A percentile compares a stretch with the other conserved stretches of the same genome.
phyloP scores from a whole-genome alignment of 2,888 invertebrate species.

The Atethmia centrago region DNA sequence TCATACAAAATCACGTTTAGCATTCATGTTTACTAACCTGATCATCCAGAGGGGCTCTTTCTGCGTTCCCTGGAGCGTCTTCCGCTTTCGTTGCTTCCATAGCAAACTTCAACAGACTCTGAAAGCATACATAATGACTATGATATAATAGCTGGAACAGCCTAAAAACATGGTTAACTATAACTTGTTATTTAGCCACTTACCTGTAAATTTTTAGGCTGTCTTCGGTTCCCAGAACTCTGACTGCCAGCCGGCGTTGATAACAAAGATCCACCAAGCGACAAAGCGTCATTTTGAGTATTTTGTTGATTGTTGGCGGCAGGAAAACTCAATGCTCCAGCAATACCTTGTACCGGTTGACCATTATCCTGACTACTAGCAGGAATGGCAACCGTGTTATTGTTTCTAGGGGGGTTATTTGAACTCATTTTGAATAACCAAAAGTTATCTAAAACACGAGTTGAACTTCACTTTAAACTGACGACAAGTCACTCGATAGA shows the following conservation, averaged over 20 bases:
- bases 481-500: conserved; percentile 4
- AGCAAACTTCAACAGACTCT: conserved; percentile 93
- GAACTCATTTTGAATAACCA: conserved; percentile 74
- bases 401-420: conserved; percentile 73
- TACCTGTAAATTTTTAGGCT: conserved; percentile 85
- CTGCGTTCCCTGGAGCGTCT: conserved; percentile 88
- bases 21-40: conserved; percentile 84
- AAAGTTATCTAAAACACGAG: conserved; percentile 7
- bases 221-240: conserved; percentile 71
- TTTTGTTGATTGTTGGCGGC: conserved; percentile 63
- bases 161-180: not conserved
- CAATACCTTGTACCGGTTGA: conserved; percentile 2
- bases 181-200: not conserved
- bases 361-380: conserved; percentile 59
- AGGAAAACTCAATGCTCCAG: conserved; percentile 51
- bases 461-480: conserved; percentile 12
- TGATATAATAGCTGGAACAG: not conserved
- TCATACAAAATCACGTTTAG: not conserved
- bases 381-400: conserved; percentile 71
- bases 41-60: conserved; percentile 91
- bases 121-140: conserved; percentile 8
- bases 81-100: conserved; percentile 92
- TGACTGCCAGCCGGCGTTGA: conserved; percentile 1
- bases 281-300: conserved; percentile 54
- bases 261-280: not conserved